Evolutionary conservation across 2,797 vertebrate species (phyloP).

Genomic region (Crenuchus spilurus): DNA sequence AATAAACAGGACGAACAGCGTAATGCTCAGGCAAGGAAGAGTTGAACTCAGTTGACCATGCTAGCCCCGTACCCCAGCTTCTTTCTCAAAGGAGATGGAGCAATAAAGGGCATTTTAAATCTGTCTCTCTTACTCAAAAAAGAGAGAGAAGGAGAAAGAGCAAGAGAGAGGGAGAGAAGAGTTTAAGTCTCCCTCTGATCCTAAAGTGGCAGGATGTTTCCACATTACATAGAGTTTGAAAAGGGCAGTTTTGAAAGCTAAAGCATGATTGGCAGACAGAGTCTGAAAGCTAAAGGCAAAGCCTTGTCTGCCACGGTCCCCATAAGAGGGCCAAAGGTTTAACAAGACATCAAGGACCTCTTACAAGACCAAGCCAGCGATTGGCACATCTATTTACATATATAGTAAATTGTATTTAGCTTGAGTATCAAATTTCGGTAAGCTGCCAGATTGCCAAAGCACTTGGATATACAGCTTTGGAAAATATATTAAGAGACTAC

Average conservation of each 20-base stretch:
- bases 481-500: too few species aligned
- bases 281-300: slow-evolving; percentile 34
- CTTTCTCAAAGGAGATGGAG: slow-evolving; percentile 48
- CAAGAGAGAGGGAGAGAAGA: slow-evolving; percentile 24
- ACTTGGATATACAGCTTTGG: background rate
- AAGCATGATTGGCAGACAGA: slow-evolving; percentile 60
- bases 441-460: background rate
- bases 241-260: slow-evolving; percentile 62
- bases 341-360: slow-evolving; percentile 28
- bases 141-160: slow-evolving; percentile 9
- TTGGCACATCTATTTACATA: background rate
- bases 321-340: slow-evolving; percentile 29
- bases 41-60: slow-evolving; percentile 25
- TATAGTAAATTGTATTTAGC: background rate
- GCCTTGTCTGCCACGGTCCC: slow-evolving; percentile 12
- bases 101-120: slow-evolving; percentile 60
- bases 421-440: background rate
- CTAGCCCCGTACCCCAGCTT: slow-evolving; percentile 11
- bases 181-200: slow-evolving; percentile 61
- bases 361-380: background rate
- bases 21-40: slow-evolving; percentile 3
- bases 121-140: slow-evolving; percentile 61
- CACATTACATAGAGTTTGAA: slow-evolving; percentile 67
- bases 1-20: slow-evolving; percentile 8
- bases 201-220: slow-evolving; percentile 60